These are phyloP conservation scores for Maniola hyperantus DNA, from an alignment of 2,888 invertebrate species.

Conservation along the genomic window DNA sequence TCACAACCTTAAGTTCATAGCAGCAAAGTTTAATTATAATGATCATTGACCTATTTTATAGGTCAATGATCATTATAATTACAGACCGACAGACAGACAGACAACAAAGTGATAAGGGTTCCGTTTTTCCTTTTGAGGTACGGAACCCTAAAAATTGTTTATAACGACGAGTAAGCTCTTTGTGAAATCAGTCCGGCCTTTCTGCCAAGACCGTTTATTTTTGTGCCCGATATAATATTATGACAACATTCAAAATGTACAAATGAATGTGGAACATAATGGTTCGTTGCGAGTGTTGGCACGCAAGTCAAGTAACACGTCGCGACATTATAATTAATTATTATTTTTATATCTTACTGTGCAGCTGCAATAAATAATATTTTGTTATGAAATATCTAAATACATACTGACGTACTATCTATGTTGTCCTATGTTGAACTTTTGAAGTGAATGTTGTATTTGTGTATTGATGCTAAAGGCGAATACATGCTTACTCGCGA, in stretches of 20 bases:
- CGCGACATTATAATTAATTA: slow-evolving; percentile 6
- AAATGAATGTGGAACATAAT: not conserved
- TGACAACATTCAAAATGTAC: not conserved
- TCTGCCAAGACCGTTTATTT: no score
- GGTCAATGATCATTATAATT: no score
- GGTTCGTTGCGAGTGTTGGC: not conserved
- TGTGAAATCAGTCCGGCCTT: no score
- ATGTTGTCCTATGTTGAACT: not conserved
- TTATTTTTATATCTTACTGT: slow-evolving; percentile 32
- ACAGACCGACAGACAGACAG: no score
- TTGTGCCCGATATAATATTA: not conserved
- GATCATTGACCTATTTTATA: no score
- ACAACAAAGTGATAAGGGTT: no score
- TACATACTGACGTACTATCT: not conserved
- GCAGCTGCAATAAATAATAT: slow-evolving; percentile 32
- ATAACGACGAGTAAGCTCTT: no score
- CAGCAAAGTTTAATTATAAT: no score
- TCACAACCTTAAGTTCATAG: no score
- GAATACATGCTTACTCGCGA: not conserved
- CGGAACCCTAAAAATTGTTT: no score
- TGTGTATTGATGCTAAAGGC: not conserved
- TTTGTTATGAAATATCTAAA: slow-evolving; percentile 2
- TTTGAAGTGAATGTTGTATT: slow-evolving; percentile 5
- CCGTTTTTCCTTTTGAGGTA: not conserved
- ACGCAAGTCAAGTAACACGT: slow-evolving; percentile 13